phyloP scores from a whole-genome alignment of 2,113 vertebrate genomes.

The Callaeas wilsoni region DNA sequence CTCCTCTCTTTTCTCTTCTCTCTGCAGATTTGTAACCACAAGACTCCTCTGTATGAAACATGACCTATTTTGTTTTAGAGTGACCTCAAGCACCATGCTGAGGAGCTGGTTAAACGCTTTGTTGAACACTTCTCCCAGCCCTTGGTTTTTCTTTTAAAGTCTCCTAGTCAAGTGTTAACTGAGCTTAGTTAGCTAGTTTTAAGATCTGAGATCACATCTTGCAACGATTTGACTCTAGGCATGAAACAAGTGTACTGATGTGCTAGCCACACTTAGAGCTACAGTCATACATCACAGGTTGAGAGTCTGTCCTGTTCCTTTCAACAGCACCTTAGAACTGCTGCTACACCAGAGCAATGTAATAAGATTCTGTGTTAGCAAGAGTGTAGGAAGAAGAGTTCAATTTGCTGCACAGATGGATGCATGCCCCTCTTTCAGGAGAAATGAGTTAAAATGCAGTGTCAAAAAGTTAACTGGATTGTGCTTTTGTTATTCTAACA shows the following conservation, averaged over 20 bases:
- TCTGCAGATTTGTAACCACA: background rate
- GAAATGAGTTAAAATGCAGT: background rate
- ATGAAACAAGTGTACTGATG: background rate
- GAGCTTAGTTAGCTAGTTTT: background rate
- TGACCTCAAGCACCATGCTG: background rate
- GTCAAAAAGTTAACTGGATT: background rate
- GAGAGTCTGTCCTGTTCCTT: background rate
- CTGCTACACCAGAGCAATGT: background rate
- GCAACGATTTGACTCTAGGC: background rate
- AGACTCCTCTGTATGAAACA: background rate
- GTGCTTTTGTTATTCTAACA: background rate
- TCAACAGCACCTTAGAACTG: background rate
- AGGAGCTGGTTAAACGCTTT: background rate
- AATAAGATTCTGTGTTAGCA: background rate
- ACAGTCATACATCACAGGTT: background rate
- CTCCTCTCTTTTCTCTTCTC: background rate
- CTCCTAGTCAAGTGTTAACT: background rate
- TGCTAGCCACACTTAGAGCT: background rate
- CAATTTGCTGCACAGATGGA: background rate
- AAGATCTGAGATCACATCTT: conserved; percentile 4
- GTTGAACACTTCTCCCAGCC: background rate
- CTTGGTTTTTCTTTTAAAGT: background rate
- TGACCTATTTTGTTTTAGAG: background rate
- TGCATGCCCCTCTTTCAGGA: background rate
- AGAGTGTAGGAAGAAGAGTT: background rate